Evolutionary conservation across 2,888 invertebrate species (phyloP), one percentile per base, ranked within the genome.

Genomic region (Siphonodentalium dalli): DNA sequence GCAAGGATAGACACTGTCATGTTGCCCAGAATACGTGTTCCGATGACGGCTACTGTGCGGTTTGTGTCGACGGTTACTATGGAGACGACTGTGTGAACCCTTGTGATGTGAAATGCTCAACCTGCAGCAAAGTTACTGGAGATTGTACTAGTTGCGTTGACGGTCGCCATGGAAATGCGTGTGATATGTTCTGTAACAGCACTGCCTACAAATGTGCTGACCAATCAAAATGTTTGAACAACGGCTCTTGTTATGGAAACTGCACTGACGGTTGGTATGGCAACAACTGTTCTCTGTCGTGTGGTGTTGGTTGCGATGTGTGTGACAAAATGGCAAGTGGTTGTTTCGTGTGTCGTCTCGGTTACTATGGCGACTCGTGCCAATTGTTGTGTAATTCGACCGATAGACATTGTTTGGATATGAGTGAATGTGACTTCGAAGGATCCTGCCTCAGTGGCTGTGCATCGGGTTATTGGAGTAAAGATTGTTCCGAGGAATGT

Each of bases 11-110:
- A n/a, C n/a, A n/a, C n/a, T n/a, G n/a, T n/a, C n/a, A n/a, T n/a
- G n/a, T n/a, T n/a, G n/a, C n/a, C n/a, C n/a, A n/a, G n/a, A n/a
- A n/a, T n/a, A n/a, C n/a, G n/a, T n/a, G n/a, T n/a, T n/a, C n/a
- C n/a, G 31, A 15, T 1, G 29, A 42, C 8, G 61, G 61, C n/a
- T 46, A 54, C 6, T 61, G 61, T 41, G 54, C 48, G 0, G 61
- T 54, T 28, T 61, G 61, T 26, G 33, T 27, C 9, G 28, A 43
- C 9, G 61, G 61, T 13, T 48, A 51, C 15, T 48, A 39, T 29
- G 61, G 57, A 3, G 26, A 38, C n/a, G 48, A 48, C 29, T 61
- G 61, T 37, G 15, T 18, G 9, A 29, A 37, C 8, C 27, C 15
- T 5, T 61, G 61, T 27, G n/a, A n/a, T n/a, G n/a, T n/a, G n/a